phyloP scores from a whole-genome alignment of 2,888 invertebrate species.

The Mythimna loreyi region DNA sequence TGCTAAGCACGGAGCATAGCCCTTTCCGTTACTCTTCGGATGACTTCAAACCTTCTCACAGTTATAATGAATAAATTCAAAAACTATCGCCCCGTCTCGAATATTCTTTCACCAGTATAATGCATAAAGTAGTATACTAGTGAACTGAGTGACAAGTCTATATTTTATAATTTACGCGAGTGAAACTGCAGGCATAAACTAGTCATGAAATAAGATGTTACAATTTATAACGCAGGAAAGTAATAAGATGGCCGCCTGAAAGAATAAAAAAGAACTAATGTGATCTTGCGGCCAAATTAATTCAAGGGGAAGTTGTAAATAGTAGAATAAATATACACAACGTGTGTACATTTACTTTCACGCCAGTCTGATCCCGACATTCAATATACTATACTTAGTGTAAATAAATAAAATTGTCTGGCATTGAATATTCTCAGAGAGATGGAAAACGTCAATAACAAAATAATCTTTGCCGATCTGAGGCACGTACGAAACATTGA shows the following conservation, averaged over 20 bases:
- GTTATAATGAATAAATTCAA: no score
- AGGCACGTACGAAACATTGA: conserved; percentile 50
- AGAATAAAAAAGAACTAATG: conserved; percentile 32
- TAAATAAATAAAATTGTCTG: conserved; percentile 61
- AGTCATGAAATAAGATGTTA: conserved; percentile 26
- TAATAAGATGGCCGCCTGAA: conserved; percentile 23
- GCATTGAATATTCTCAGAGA: conserved; percentile 48
- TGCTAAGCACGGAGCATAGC: no score
- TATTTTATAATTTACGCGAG: no score
- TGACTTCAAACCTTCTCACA: no score
- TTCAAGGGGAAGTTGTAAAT: conserved; percentile 61
- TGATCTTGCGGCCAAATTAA: conserved; percentile 33
- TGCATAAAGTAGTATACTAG: no score
- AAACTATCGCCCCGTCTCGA: no score
- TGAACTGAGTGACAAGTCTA: no score
- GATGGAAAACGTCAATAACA: conserved; percentile 45
- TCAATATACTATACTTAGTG: conserved; percentile 48
- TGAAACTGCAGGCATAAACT: no score
- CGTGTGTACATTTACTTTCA: conserved; percentile 38
- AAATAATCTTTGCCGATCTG: conserved; percentile 53
- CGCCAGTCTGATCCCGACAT: conserved; percentile 51
- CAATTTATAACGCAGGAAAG: conserved; percentile 13
- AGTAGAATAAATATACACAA: conserved; percentile 60
- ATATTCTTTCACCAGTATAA: no score
- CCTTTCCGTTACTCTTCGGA: no score